Conservation (phyloP, 2,888 invertebrate genomes). For the Diarsia brunnea region DNA sequence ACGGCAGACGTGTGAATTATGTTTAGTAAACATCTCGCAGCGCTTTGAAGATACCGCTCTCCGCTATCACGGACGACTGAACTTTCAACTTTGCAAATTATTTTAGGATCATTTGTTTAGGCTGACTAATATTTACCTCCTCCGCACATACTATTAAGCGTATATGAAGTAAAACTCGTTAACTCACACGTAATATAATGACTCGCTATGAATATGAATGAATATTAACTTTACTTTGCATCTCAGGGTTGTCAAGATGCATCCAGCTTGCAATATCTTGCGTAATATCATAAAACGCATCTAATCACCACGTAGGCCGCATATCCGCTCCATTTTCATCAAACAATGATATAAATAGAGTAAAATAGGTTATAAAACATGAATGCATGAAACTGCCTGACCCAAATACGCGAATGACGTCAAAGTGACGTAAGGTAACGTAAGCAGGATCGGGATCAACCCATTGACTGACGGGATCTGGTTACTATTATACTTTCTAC, state of each 20-base stretch:
- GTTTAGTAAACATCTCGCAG: conserved; percentile 58
- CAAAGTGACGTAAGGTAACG: conserved; percentile 82
- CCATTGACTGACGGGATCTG: conserved; percentile 78
- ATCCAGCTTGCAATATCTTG: conserved; percentile 53
- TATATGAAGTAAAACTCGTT: background rate
- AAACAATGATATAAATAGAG: conserved; percentile 79
- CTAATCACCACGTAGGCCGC: conserved; percentile 65
- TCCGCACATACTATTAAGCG: conserved; percentile 7
- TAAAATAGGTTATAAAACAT: conserved; percentile 85
- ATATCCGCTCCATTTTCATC: conserved; percentile 76
- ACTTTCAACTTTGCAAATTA: conserved; percentile 67
- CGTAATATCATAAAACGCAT: conserved; percentile 62
- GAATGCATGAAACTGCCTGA: conserved; percentile 84
- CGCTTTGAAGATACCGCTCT: conserved; percentile 68
- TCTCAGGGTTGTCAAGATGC: conserved; percentile 57
- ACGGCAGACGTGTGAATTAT: conserved; percentile 52
- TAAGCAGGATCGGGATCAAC: conserved; percentile 75
- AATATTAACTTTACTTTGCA: conserved; percentile 27
- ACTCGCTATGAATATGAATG: conserved; percentile 10
- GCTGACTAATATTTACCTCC: conserved; percentile 39
- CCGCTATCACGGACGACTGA: conserved; percentile 69
- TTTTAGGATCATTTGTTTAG: conserved; percentile 47
- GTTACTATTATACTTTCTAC: conserved; percentile 73
- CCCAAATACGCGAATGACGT: conserved; percentile 87
- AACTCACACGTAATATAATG: conserved; percentile 26